A percentile compares a stretch with the other conserved stretches of the same genome.
Evolutionary conservation across 2,888 invertebrate species (phyloP).

Genomic region (Hermaeophaga mercurialis): DNA sequence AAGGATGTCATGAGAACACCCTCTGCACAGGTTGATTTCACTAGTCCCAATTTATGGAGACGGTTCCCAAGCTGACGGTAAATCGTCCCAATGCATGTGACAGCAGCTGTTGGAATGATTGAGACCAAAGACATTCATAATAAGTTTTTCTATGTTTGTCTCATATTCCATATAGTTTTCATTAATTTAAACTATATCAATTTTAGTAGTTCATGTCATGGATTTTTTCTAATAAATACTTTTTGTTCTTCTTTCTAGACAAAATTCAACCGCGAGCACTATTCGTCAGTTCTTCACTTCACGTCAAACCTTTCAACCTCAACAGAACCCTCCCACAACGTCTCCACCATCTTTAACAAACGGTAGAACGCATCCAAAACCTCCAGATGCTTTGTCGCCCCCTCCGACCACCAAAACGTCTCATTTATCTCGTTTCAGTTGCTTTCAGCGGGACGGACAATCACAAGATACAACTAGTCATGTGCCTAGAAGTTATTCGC

Average conservation of each 20-base stretch:
- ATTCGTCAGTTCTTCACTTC: constrained; percentile 47
- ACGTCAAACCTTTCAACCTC: constrained; percentile 40
- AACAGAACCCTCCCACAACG: constrained; percentile 30
- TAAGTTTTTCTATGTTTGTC: no score
- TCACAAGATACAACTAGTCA: constrained; percentile 28
- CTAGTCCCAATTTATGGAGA: no score
- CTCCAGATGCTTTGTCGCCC: constrained; percentile 16
- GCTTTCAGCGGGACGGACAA: constrained; percentile 48
- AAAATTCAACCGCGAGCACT: constrained; percentile 42
- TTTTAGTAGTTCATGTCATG: no score
- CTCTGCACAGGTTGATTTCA: no score
- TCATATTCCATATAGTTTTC: no score
- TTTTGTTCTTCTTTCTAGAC: constrained; percentile 45
- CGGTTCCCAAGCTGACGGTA: no score
- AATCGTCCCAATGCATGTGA: no score
- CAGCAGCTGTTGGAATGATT: no score
- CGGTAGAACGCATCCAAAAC: constrained; percentile 16
- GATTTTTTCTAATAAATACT: no score
- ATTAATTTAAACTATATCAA: no score
- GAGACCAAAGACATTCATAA: no score
- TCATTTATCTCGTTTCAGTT: constrained; percentile 48
- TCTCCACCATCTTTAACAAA: constrained; percentile 23
- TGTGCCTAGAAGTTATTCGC: constrained; percentile 48
- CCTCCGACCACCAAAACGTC: constrained; percentile 24
- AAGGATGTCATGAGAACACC: no score